These are phyloP conservation scores for Geotrypetes seraphini DNA, from an alignment of 2,797 vertebrate species.

Conservation along the genomic window DNA sequence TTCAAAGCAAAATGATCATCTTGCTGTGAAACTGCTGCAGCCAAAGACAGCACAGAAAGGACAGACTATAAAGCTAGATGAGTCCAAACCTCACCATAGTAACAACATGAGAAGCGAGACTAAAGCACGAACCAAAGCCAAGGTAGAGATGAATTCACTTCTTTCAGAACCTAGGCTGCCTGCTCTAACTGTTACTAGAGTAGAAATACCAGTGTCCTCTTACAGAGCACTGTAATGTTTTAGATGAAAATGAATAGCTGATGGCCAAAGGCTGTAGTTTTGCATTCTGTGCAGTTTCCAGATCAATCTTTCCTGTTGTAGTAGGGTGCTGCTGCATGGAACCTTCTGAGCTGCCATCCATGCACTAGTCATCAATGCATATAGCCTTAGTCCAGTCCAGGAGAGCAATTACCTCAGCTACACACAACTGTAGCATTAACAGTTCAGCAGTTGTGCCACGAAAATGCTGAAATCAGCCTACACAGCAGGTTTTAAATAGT, in stretches of 20 bases:
- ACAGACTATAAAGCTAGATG: constrained; percentile 26
- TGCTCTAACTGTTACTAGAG: constrained; percentile 37
- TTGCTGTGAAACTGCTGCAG: constrained; percentile 11
- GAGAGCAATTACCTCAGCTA: too few species aligned
- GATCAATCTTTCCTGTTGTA: too few species aligned
- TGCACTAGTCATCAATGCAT: too few species aligned
- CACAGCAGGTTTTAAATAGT: too few species aligned
- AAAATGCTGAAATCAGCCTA: too few species aligned
- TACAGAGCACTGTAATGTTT: constrained; percentile 24
- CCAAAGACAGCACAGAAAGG: constrained; percentile 15
- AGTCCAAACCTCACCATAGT: neutral
- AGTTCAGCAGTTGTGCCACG: too few species aligned
- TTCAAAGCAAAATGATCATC: neutral
- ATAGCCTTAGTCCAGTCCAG: too few species aligned
- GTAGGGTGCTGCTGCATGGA: too few species aligned
- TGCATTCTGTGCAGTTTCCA: too few species aligned
- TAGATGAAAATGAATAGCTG: neutral
- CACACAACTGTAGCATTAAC: too few species aligned
- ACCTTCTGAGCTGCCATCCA: too few species aligned
- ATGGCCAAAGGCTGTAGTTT: too few species aligned
- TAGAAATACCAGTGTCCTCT: constrained; percentile 26
- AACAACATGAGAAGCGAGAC: neutral
- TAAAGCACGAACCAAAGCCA: neutral
- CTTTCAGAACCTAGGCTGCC: constrained; percentile 24
- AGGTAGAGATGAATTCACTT: neutral